These are phyloP conservation scores for Diuraphis noxia DNA, from an alignment of 1,140 invertebrate genomes.

Conservation along the genomic window DNA sequence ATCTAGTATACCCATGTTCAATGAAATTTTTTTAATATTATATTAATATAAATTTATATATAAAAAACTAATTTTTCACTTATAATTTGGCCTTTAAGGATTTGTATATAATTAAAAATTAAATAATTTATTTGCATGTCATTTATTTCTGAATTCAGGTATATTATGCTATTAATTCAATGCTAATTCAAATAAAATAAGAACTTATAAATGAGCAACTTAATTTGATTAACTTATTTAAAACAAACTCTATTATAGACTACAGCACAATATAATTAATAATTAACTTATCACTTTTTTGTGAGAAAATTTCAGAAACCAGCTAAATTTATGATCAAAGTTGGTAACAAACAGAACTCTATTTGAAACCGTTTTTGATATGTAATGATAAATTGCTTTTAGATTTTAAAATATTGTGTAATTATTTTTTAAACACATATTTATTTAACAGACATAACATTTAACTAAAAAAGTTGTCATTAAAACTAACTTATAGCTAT, in stretches of 20 bases:
- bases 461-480: neutral
- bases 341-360: neutral
- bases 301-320: neutral
- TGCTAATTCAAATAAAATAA: neutral
- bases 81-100: neutral
- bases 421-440: neutral
- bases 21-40: neutral
- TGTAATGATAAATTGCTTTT: neutral
- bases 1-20: neutral
- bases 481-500: neutral
- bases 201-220: neutral
- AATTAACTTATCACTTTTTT: neutral
- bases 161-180: neutral
- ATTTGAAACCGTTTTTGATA: neutral
- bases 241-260: neutral
- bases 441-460: neutral
- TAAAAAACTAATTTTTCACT: neutral
- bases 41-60: neutral
- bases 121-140: neutral
- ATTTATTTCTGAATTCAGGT: neutral
- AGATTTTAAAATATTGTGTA: neutral
- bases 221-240: neutral
- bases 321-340: slow-evolving; percentile 1
- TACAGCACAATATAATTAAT: neutral
- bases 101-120: neutral